These are phyloP conservation scores for Tenualosa ilisha DNA, from an alignment of 2,797 vertebrate species.

Conservation along the genomic window DNA sequence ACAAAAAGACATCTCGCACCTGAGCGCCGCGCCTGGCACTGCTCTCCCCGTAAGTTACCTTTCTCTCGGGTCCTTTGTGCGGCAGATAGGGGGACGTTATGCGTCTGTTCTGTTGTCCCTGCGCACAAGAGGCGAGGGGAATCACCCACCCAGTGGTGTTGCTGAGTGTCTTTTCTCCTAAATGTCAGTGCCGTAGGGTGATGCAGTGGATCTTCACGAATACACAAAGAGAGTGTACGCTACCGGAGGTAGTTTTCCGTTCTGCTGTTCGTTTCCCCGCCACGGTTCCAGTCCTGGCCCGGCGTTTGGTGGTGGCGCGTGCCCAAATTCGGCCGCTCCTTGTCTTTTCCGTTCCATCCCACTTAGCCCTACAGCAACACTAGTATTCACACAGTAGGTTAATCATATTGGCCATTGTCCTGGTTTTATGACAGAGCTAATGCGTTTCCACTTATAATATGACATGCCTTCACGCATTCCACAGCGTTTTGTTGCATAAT, in stretches of 20 bases:
- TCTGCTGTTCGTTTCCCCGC: neutral
- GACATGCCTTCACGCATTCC: neutral
- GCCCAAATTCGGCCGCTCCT: conserved; percentile 17
- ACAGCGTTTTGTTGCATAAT: neutral
- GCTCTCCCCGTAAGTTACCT: neutral
- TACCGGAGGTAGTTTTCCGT: neutral
- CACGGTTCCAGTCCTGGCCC: neutral
- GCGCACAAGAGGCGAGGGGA: neutral
- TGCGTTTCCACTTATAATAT: neutral
- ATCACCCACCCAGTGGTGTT: neutral
- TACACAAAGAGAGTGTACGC: neutral
- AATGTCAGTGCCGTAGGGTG: neutral
- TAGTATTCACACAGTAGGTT: neutral
- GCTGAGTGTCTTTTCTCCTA: neutral
- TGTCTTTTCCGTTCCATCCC: neutral
- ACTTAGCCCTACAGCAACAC: neutral
- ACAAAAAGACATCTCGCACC: neutral
- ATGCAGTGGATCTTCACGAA: neutral
- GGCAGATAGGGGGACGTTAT: neutral
- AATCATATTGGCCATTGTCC: conserved; percentile 2
- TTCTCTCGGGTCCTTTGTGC: neutral
- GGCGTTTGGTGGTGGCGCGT: conserved; percentile 8
- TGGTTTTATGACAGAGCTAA: neutral
- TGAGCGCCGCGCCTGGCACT: neutral
- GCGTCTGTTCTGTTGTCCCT: neutral